Percentiles rank a stretch among this genome's conserved stretches.
Evolutionary conservation across 2,113 vertebrate species (phyloP).

Genomic region (Atrichornis clamosus): DNA sequence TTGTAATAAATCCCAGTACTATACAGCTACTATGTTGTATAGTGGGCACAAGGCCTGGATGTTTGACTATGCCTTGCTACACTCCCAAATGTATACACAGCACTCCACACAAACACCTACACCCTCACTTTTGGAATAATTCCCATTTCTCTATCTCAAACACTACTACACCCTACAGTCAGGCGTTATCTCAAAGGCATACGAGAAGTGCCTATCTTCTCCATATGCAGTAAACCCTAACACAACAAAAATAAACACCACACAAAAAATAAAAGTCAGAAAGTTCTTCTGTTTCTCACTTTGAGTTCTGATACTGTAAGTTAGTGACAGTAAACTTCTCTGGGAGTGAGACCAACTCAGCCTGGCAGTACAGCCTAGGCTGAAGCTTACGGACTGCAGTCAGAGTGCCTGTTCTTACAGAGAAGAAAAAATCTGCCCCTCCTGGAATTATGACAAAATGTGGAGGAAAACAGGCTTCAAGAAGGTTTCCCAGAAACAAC

Average conservation of each 20-base stretch:
- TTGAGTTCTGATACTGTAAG: background rate
- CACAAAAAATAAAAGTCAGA: background rate
- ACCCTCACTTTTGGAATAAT: background rate
- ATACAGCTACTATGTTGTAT: background rate
- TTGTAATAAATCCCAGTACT: background rate
- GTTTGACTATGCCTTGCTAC: background rate
- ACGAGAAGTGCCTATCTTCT: background rate
- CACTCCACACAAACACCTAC: background rate
- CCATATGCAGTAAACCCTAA: background rate
- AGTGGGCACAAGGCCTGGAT: background rate
- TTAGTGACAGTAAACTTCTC: background rate
- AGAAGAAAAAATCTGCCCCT: background rate
- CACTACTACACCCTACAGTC: background rate
- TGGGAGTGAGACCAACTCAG: background rate
- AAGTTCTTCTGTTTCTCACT: background rate
- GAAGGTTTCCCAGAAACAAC: slow-evolving; percentile 50
- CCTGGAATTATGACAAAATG: background rate
- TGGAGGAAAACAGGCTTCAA: background rate
- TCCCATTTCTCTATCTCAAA: background rate
- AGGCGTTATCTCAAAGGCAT: background rate
- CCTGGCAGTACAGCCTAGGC: background rate
- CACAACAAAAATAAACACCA: background rate
- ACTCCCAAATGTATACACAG: background rate
- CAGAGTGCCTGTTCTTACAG: background rate
- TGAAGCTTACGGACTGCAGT: background rate